Conservation (phyloP, 2,797 vertebrate species). For the Eptatretus atami region DNA sequence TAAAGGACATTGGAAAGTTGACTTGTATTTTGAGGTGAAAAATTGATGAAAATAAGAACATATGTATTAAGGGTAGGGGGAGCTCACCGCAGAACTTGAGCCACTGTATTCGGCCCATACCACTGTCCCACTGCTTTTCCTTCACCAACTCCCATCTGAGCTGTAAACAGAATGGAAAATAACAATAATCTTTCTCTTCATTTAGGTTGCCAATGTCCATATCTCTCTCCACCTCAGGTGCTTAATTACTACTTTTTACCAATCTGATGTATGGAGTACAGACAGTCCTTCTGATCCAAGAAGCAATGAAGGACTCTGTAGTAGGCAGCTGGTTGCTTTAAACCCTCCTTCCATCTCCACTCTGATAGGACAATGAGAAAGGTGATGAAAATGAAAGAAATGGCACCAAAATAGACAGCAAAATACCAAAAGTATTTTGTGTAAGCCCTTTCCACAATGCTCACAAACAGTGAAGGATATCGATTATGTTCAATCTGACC, state of each 20-base stretch:
- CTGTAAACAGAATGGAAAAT: conserved; percentile 18
- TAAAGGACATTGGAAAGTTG: neutral
- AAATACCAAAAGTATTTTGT: no score
- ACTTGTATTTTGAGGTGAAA: neutral
- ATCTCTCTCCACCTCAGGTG: no score
- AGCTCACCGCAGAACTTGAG: conserved; percentile 85
- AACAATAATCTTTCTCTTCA: neutral
- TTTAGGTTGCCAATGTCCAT: no score
- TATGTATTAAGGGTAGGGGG: neutral
- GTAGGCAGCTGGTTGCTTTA: conserved; percentile 24
- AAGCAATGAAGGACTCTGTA: conserved; percentile 60
- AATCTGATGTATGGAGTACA: conserved; percentile 96
- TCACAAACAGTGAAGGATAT: no score
- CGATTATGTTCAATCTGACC: no score
- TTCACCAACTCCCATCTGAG: conserved; percentile 96
- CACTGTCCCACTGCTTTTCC: conserved; percentile 93
- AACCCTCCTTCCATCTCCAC: no score
- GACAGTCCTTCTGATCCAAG: conserved; percentile 88
- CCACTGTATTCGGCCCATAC: conserved; percentile 95
- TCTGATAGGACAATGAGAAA: no score
- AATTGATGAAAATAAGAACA: neutral
- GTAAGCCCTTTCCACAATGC: no score
- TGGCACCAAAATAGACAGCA: no score
- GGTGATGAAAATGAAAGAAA: no score
- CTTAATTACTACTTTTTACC: conserved; percentile 17